Evolutionary conservation across 2,113 vertebrate species (phyloP).

Genomic region (Chlorodrepanis virens): DNA sequence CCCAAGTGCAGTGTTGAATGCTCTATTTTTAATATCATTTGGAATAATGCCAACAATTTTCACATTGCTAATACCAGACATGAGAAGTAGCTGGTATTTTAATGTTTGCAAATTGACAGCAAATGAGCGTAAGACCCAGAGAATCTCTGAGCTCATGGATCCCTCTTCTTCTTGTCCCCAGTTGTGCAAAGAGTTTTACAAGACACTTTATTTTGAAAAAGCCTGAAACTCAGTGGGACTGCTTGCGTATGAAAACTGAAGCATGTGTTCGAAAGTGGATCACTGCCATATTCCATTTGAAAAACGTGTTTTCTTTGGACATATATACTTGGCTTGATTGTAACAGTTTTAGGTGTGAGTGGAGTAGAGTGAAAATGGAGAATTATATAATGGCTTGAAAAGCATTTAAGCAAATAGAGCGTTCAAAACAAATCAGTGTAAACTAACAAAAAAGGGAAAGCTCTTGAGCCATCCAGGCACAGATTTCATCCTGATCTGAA

Average conservation of each 20-base stretch:
- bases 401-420: not conserved
- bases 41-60: not conserved
- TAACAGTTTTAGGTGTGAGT: not conserved
- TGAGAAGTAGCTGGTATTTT: not conserved
- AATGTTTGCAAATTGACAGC: not conserved
- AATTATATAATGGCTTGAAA: not conserved
- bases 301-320: slow-evolving; percentile 7
- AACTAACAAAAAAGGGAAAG: not conserved
- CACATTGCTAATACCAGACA: not conserved
- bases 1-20: not conserved
- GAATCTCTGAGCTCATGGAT: not conserved
- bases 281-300: not conserved
- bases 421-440: not conserved
- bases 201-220: not conserved
- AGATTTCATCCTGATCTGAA: not conserved
- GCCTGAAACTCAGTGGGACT: not conserved
- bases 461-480: not conserved
- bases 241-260: not conserved
- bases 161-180: not conserved
- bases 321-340: not conserved
- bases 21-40: not conserved
- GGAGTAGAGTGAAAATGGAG: not conserved
- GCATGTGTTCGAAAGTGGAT: not conserved
- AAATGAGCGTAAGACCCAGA: not conserved
- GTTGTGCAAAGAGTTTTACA: not conserved